phyloP scores from a whole-genome alignment of 1,140 invertebrate genomes.

The Cheumatopsyche charites region DNA sequence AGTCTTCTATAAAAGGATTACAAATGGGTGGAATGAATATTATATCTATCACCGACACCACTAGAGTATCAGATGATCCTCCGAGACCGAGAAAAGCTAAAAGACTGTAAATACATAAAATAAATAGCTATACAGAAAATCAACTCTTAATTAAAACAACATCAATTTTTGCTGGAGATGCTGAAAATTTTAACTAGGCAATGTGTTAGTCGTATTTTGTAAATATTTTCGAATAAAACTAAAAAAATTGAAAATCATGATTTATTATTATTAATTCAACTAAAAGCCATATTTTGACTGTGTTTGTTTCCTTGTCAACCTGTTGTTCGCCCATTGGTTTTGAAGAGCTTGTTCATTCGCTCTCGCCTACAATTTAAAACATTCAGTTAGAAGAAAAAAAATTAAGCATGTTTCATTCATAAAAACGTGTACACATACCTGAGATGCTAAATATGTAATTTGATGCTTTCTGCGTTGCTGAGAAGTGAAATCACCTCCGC shows the following conservation, averaged over 20 bases:
- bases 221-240: too few relatives aligned
- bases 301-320: slow-evolving; percentile 81
- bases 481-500: slow-evolving; percentile 68
- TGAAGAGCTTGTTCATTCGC: slow-evolving; percentile 92
- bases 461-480: slow-evolving; percentile 89
- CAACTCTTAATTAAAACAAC: too few relatives aligned
- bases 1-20: slow-evolving; percentile 92
- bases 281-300: slow-evolving; percentile 90
- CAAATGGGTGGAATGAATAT: slow-evolving; percentile 88
- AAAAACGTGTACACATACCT: too few relatives aligned
- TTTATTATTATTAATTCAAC: slow-evolving; percentile 38
- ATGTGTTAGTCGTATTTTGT: too few relatives aligned
- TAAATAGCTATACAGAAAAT: too few relatives aligned
- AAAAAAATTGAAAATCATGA: too few relatives aligned
- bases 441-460: slow-evolving; percentile 93
- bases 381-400: too few relatives aligned
- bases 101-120: slow-evolving; percentile 69
- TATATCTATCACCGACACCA: slow-evolving; percentile 88
- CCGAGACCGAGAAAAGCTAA: slow-evolving; percentile 76
- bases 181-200: too few relatives aligned
- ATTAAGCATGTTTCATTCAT: too few relatives aligned
- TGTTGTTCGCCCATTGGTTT: slow-evolving; percentile 91
- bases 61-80: slow-evolving; percentile 79
- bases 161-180: too few relatives aligned
- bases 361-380: slow-evolving; percentile 74